Evolutionary conservation across 30 jellyfish, hydroid and myxozoan species (phyloP).

Genomic region (Sanderia malayensis): DNA sequence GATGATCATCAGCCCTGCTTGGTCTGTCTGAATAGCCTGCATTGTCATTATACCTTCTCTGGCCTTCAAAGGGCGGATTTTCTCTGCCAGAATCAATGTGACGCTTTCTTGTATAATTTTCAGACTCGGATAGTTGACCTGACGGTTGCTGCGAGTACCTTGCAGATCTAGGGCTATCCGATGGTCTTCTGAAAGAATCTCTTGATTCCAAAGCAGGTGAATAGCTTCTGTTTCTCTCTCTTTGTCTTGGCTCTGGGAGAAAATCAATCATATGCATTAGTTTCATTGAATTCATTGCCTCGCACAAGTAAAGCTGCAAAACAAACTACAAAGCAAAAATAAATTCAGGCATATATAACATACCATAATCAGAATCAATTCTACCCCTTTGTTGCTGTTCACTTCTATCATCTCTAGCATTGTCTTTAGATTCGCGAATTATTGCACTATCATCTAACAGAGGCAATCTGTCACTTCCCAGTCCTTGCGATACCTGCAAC

Average conservation of each 20-base stretch:
- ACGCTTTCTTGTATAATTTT: background rate
- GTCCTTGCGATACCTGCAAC: too few relatives aligned
- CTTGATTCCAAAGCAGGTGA: background rate
- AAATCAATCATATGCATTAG: background rate
- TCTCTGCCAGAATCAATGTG: background rate
- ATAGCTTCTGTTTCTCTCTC: background rate
- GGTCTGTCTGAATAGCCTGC: background rate
- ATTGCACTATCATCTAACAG: too few relatives aligned
- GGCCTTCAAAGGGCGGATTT: background rate
- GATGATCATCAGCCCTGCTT: conserved; percentile 9
- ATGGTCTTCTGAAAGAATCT: background rate
- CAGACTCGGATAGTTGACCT: background rate
- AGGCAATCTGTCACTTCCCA: too few relatives aligned
- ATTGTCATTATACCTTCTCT: background rate
- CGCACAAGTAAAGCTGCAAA: too few relatives aligned
- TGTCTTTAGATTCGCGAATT: too few relatives aligned
- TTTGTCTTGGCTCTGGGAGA: background rate
- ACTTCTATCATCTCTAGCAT: too few relatives aligned
- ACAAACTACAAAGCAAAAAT: too few relatives aligned
- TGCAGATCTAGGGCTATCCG: background rate
- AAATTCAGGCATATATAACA: too few relatives aligned
- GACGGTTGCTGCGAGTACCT: background rate
- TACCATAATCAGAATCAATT: too few relatives aligned
- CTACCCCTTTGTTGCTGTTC: too few relatives aligned
- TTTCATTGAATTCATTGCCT: too few relatives aligned